Base-by-base conservation (phyloP, 2,797 vertebrate species). In the Sciaenops ocellatus region DNA sequence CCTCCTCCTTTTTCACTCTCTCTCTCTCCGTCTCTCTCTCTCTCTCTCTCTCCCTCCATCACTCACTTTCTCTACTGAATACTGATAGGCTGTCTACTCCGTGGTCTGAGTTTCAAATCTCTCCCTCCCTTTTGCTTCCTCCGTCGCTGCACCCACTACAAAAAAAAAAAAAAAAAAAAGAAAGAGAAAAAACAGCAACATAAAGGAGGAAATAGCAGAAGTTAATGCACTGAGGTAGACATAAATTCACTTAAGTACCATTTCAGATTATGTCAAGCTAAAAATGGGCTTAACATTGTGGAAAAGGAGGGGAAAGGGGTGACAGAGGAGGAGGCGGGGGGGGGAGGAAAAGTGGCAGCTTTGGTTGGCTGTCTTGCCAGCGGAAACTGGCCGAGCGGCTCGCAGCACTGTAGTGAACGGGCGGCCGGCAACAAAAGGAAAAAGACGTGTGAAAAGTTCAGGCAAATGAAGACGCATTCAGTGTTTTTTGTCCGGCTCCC, bases 21-120 rank as follows among this genome's bases (percentile, higher is more conserved):
- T 83, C 80, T 79, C 80, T 85, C 78, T 75, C 76, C 76, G 86
- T 79, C 87, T 79, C 79, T 81, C 85, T 78, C 51, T 80, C 51
- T 80, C 76, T 79, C 87, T 75, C 81, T 84, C 84, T 92, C 92
- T 92, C 93, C 89, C 94, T 94, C 94, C 93, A 95, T 96, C 95
- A 95, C 93, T 96, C 95, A 95, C 95, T 96, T 95, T 95, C 95
- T 95, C 94, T 89, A 82, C 94, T 95, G 95, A 96, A 96, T 96
- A 96, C 95, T 96, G 95, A 96, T 96, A 95, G 95, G 93, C 93
- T 93, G 95, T 96, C 95, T 95, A 90, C 94, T 95, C 89, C 95
- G 94, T 95, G 95, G 94, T 94, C 94, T 95, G 95, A 93, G 94
- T 96, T 95, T 95, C 93, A 95, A 96, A 94, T 95, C 91, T 92